phyloP scores from a whole-genome alignment of 2,888 invertebrate genomes.

The Rhagonycha fulva region DNA sequence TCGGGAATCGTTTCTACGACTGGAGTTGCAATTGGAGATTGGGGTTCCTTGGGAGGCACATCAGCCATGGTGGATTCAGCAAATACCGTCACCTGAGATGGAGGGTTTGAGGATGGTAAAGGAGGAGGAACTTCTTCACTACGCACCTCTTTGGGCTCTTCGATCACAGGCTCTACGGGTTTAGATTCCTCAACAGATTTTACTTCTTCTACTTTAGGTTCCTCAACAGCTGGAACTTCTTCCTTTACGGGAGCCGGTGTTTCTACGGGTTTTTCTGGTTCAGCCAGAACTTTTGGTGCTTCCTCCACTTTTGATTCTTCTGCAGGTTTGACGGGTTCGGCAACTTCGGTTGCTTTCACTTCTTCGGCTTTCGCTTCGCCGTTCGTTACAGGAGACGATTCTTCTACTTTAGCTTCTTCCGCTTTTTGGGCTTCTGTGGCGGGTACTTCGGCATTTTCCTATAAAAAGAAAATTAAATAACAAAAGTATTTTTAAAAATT shows the following conservation, averaged over 20 bases:
- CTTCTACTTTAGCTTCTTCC: constrained; percentile 37
- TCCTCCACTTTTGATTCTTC: constrained; percentile 33
- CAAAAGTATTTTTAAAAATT: neutral
- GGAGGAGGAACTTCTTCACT: constrained; percentile 72
- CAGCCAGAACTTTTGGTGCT: constrained; percentile 11
- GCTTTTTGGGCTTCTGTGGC: constrained; percentile 44
- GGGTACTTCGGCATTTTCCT: constrained; percentile 47
- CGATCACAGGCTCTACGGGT: constrained; percentile 39
- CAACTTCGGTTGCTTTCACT: constrained; percentile 23
- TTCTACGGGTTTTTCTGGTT: constrained; percentile 35
- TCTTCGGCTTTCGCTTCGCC: constrained; percentile 36
- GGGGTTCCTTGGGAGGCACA: constrained; percentile 48
- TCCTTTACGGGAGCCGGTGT: constrained; percentile 36
- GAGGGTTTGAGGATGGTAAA: constrained; percentile 74
- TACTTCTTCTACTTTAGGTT: constrained; percentile 25
- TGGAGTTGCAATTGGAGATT: constrained; percentile 22
- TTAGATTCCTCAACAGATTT: constrained; percentile 25
- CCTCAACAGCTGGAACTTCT: constrained; percentile 26
- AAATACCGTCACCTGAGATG: constrained; percentile 75
- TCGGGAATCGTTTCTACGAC: constrained; percentile 33
- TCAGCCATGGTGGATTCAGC: constrained; percentile 70
- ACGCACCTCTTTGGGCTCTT: constrained; percentile 60
- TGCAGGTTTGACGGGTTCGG: constrained; percentile 24
- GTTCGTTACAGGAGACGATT: constrained; percentile 30
- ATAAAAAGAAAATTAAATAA: neutral